phyloP scores from a whole-genome alignment of 2,888 invertebrate genomes.

The Brachyptera risi region DNA sequence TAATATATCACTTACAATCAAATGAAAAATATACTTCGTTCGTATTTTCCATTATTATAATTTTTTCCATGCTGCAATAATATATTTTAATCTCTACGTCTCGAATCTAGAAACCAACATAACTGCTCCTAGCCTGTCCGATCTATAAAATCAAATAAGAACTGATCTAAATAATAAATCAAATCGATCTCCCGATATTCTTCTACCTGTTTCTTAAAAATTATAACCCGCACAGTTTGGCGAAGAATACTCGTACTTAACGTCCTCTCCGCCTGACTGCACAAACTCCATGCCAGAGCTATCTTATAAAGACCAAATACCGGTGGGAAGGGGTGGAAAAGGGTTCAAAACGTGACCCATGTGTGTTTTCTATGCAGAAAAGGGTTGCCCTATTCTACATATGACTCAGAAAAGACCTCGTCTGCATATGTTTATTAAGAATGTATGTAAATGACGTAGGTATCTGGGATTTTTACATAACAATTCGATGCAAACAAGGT shows the following conservation, averaged over 20 bases:
- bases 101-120: no score
- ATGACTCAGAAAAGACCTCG: background rate
- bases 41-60: no score
- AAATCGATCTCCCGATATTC: no score
- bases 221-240: background rate
- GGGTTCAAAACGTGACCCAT: background rate
- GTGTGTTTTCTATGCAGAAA: background rate
- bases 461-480: slow-evolving; percentile 11
- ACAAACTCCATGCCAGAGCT: background rate
- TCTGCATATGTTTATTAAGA: slow-evolving; percentile 9
- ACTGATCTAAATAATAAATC: no score
- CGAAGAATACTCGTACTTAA: slow-evolving; percentile 27
- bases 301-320: no score
- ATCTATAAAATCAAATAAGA: no score
- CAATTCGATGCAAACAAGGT: slow-evolving; percentile 9
- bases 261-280: slow-evolving; percentile 19
- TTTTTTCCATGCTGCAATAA: no score
- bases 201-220: background rate
- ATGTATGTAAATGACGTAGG: slow-evolving; percentile 15
- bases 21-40: no score
- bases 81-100: no score
- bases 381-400: background rate
- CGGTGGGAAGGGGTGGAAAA: no score
- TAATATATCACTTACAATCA: no score
- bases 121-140: no score